A percentile compares a stretch with the other conserved stretches of the same genome.
Conservation (phyloP, 2,888 invertebrate species). For the Rhabditophanes sp. region DNA sequence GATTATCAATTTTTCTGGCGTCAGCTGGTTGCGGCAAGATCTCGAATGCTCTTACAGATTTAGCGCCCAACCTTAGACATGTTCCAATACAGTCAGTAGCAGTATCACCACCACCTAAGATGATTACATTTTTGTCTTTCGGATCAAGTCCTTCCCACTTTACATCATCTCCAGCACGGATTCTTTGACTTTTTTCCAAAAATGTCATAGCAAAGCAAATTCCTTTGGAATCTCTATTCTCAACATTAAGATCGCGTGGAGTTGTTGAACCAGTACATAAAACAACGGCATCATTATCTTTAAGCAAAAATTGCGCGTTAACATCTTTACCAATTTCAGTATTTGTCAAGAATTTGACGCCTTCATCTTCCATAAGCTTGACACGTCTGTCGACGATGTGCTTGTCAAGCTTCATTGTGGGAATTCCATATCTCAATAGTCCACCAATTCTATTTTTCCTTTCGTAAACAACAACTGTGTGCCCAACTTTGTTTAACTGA, state of each 20-base stretch:
- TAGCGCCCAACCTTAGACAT: constrained; percentile 72
- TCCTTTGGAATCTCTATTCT: constrained; percentile 64
- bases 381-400: constrained; percentile 66
- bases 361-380: constrained; percentile 69
- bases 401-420: constrained; percentile 93
- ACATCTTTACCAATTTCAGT: constrained; percentile 79
- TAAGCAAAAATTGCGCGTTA: constrained; percentile 52
- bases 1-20: constrained; percentile 65
- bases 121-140: constrained; percentile 78
- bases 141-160: constrained; percentile 57
- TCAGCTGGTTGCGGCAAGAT: constrained; percentile 79
- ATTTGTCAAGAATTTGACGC: constrained; percentile 72
- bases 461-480: constrained; percentile 86
- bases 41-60: constrained; percentile 81
- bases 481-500: constrained; percentile 87
- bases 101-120: constrained; percentile 72
- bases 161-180: constrained; percentile 51
- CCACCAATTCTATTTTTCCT: constrained; percentile 88
- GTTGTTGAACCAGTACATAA: constrained; percentile 85
- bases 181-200: constrained; percentile 87
- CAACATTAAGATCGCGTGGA: constrained; percentile 61
- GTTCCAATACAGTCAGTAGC: constrained; percentile 97
- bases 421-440: constrained; percentile 87
- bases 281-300: constrained; percentile 67
- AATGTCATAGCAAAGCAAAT: constrained; percentile 97